phyloP scores from a whole-genome alignment of 30 jellyfish, hydroid and myxozoan genomes.

The Cassiopea andromeda region DNA sequence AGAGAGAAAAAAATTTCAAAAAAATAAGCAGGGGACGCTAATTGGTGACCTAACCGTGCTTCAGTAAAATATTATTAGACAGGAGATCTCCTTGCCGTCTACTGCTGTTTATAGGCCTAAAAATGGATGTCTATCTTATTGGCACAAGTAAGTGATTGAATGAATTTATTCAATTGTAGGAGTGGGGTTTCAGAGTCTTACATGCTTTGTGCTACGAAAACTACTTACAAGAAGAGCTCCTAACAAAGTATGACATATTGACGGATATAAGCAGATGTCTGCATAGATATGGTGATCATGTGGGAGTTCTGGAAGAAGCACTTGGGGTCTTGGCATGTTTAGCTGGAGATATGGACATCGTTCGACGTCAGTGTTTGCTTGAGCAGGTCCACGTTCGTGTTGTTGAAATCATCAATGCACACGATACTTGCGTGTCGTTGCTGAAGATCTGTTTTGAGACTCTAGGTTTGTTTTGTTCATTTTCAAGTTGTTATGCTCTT shows the following conservation, averaged over 20 bases:
- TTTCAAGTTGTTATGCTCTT: no score
- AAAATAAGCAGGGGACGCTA: no score
- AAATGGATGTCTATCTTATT: no score
- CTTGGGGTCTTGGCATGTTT: slow-evolving; percentile 85
- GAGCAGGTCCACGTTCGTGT: slow-evolving; percentile 70
- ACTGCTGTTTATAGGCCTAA: no score
- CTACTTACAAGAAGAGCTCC: slow-evolving; percentile 78
- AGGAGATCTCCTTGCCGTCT: no score
- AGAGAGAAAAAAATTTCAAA: no score
- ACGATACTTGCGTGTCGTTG: slow-evolving; percentile 39
- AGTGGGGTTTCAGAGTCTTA: slow-evolving; percentile 91
- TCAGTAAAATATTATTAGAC: no score
- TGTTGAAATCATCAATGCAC: slow-evolving; percentile 45
- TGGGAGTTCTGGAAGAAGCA: slow-evolving; percentile 73
- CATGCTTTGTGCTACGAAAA: slow-evolving; percentile 83
- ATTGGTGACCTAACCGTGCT: no score
- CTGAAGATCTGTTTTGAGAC: slow-evolving; percentile 83
- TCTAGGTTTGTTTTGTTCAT: slow-evolving; percentile 49
- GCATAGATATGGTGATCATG: slow-evolving; percentile 24
- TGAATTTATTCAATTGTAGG: slow-evolving; percentile 36
- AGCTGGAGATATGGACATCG: slow-evolving; percentile 86
- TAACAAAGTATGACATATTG: slow-evolving; percentile 63
- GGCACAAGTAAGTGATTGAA: no score
- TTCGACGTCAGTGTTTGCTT: slow-evolving; percentile 77
- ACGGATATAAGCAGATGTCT: slow-evolving; percentile 60